Evolutionary conservation across 2,888 invertebrate genomes (phyloP).

Genomic region (Dryobotodes eremita): DNA sequence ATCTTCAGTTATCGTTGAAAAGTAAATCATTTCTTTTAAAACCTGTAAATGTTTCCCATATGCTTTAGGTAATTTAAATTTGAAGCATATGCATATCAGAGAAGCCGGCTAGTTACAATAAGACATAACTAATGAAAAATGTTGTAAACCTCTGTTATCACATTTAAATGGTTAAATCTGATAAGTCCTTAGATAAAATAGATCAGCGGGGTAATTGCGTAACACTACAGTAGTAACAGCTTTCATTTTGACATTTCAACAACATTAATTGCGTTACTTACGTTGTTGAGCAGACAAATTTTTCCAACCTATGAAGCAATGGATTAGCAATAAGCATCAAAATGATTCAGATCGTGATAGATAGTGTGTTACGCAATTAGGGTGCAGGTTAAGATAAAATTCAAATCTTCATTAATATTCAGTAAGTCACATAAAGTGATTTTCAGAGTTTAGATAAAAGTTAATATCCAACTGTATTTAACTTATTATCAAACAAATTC

Average conservation of each 20-base stretch:
- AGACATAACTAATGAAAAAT: slow-evolving; percentile 7
- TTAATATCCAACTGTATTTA: neutral
- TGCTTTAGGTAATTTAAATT: neutral
- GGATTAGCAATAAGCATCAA: too few species aligned
- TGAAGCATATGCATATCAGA: neutral
- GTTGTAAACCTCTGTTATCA: slow-evolving; percentile 18
- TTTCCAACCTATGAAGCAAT: too few species aligned
- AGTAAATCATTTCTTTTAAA: neutral
- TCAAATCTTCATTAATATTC: slow-evolving; percentile 50
- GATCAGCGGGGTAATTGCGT: slow-evolving; percentile 12
- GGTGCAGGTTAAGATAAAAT: slow-evolving; percentile 36
- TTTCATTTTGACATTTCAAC: too few species aligned
- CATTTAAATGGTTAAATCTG: slow-evolving; percentile 34
- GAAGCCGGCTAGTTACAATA: slow-evolving; percentile 9
- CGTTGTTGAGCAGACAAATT: too few species aligned
- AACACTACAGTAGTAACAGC: too few species aligned
- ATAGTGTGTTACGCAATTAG: too few species aligned
- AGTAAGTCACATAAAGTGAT: slow-evolving; percentile 16
- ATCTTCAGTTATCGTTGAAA: neutral
- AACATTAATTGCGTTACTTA: too few species aligned
- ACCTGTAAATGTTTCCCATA: neutral
- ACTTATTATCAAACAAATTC: slow-evolving; percentile 1
- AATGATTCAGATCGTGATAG: too few species aligned
- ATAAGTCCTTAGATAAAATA: slow-evolving; percentile 33
- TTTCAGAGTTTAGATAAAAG: neutral